These are phyloP conservation scores for Rhizomys pruinosus DNA, from an alignment of 2,113 vertebrate species.

Conservation along the genomic window DNA sequence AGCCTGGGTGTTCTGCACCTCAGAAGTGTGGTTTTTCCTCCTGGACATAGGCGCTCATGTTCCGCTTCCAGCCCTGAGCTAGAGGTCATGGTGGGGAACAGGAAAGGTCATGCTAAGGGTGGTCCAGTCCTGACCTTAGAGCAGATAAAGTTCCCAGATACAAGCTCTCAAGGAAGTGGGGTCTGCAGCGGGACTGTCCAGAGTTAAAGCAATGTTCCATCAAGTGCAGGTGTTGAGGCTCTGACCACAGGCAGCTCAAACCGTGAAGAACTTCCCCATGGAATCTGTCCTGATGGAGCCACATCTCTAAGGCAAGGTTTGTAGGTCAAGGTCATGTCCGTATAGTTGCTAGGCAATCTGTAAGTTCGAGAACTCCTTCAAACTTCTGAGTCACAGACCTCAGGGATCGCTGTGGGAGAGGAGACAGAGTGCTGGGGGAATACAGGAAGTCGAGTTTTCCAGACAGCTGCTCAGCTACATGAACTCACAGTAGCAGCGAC, in stretches of 20 bases:
- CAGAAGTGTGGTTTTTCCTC: neutral
- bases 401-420: too few species aligned
- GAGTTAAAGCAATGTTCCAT: neutral
- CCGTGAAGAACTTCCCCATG: neutral
- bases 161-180: neutral
- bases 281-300: neutral
- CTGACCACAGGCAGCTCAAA: neutral
- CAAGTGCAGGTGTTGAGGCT: neutral
- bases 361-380: neutral
- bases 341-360: neutral
- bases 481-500: too few species aligned
- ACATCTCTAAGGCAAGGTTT: neutral
- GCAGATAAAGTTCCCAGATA: neutral
- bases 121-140: neutral
- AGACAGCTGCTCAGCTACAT: too few species aligned
- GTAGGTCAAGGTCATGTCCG: neutral
- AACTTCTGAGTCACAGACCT: too few species aligned
- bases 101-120: neutral
- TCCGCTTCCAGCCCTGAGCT: rapidly evolving
- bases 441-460: too few species aligned
- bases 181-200: neutral
- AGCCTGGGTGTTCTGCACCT: neutral
- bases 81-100: neutral
- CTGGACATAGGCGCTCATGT: neutral
- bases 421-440: too few species aligned